Percentiles rank a stretch among this genome's conserved stretches.
Conservation (phyloP, 2,797 vertebrate genomes). For the Cichlasoma orientale region DNA sequence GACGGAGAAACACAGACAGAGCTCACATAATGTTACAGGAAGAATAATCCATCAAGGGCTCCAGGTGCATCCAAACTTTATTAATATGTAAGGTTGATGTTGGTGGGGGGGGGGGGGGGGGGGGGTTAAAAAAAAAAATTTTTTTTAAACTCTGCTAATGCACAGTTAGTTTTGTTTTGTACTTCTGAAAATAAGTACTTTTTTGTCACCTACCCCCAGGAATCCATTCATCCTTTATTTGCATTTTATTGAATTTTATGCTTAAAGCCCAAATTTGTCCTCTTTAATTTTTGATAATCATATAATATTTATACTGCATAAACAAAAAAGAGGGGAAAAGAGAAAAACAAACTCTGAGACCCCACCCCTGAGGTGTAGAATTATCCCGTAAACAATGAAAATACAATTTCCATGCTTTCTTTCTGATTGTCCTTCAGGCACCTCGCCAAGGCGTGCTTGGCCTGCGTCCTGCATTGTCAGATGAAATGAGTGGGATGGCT, state of each 20-base stretch:
- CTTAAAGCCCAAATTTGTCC: constrained; percentile 44
- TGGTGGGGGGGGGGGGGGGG: fast-evolving
- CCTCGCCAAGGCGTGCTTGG: constrained; percentile 54
- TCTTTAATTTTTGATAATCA: constrained; percentile 62
- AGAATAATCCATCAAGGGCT: constrained; percentile 4
- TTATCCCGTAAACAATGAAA: constrained; percentile 73
- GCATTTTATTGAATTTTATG: constrained; percentile 40
- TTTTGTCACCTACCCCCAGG: constrained; percentile 28
- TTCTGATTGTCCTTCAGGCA: constrained; percentile 54
- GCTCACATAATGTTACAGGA: not conserved
- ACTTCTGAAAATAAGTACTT: constrained; percentile 33
- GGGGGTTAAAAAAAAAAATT: not conserved
- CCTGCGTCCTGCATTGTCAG: constrained; percentile 55
- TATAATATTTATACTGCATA: constrained; percentile 72
- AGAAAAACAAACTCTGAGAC: constrained; percentile 38
- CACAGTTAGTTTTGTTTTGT: not conserved
- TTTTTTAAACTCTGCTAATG: not conserved
- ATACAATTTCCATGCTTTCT: constrained; percentile 58
- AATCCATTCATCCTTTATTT: constrained; percentile 46
- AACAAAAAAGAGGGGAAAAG: constrained; percentile 52
- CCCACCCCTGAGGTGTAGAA: constrained; percentile 55
- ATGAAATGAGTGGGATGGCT: constrained; percentile 57
- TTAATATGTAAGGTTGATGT: not conserved
- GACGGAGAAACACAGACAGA: not conserved
- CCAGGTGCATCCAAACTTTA: constrained; percentile 4